phyloP scores from a whole-genome alignment of 1,140 invertebrate species.

The Hetaerina americana region DNA sequence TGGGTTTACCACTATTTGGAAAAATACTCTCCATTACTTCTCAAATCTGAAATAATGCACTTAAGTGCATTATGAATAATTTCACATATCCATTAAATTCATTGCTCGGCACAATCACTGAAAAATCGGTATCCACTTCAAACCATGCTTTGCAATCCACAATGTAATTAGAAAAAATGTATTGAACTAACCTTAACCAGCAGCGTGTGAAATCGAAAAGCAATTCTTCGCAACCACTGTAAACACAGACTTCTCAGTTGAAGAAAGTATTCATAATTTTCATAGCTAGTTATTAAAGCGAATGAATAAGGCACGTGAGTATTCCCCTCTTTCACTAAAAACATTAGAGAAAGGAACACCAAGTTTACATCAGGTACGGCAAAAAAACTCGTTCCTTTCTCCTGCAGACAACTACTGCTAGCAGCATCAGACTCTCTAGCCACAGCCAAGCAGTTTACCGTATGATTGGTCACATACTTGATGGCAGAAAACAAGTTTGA shows the following conservation, averaged over 20 bases:
- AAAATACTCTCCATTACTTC: no score
- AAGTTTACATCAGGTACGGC: constrained; percentile 13
- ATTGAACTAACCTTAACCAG: not conserved
- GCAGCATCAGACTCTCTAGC: not conserved
- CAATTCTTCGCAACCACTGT: constrained; percentile 10
- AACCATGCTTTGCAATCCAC: no score
- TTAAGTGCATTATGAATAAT: no score
- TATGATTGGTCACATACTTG: constrained; percentile 14
- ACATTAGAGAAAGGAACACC: constrained; percentile 10
- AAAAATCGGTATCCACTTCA: no score
- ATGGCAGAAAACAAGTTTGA: constrained; percentile 8
- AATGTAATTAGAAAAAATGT: not conserved
- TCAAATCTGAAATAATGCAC: no score
- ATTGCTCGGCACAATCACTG: no score
- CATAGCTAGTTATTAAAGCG: constrained; percentile 9
- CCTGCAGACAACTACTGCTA: not conserved
- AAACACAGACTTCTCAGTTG: constrained; percentile 4
- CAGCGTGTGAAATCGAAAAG: constrained; percentile 1
- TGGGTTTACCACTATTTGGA: no score
- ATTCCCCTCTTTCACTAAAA: constrained; percentile 5
- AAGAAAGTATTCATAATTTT: constrained; percentile 11
- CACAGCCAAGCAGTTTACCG: constrained; percentile 11
- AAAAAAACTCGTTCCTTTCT: constrained; percentile 11
- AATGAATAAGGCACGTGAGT: constrained; percentile 10
- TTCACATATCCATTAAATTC: no score